Conservation (phyloP, 2,888 invertebrate species). For the Meandrusa payeni region DNA sequence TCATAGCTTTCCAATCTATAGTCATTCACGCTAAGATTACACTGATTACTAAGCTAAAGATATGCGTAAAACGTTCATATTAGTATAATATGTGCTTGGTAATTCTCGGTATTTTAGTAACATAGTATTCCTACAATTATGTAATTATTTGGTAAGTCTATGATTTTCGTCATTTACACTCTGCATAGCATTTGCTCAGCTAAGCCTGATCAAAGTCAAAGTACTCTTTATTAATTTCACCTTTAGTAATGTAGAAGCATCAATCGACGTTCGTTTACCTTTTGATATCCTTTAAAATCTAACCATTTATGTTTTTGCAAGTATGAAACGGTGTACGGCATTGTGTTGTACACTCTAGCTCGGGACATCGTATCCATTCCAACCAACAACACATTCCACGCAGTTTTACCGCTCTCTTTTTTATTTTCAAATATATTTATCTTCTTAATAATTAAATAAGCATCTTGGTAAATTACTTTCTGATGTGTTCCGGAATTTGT, state of each 20-base stretch:
- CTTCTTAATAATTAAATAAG: conserved; percentile 46
- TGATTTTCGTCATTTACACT: too few relatives aligned
- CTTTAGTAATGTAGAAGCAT: neutral
- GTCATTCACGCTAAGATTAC: too few relatives aligned
- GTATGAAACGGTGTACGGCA: conserved; percentile 86
- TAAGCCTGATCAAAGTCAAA: too few relatives aligned
- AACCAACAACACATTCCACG: conserved; percentile 84
- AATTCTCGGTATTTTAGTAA: too few relatives aligned
- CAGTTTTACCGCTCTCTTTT: conserved; percentile 11
- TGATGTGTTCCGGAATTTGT: conserved; percentile 18
- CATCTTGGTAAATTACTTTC: conserved; percentile 42
- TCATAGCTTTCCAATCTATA: too few relatives aligned
- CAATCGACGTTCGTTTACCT: conserved; percentile 47
- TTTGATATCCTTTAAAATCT: conserved; percentile 86
- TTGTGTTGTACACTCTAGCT: conserved; percentile 86
- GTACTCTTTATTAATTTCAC: too few relatives aligned
- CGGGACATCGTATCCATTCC: conserved; percentile 93
- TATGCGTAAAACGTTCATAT: too few relatives aligned
- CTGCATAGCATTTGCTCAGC: too few relatives aligned
- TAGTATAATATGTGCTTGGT: too few relatives aligned
- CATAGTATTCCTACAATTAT: too few relatives aligned
- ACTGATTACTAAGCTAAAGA: too few relatives aligned
- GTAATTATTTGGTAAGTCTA: too few relatives aligned
- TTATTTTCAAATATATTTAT: conserved; percentile 10
- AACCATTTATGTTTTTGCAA: conserved; percentile 85